Base-by-base conservation (phyloP, 2,113 vertebrate genomes). In the Symphodus melops region DNA sequence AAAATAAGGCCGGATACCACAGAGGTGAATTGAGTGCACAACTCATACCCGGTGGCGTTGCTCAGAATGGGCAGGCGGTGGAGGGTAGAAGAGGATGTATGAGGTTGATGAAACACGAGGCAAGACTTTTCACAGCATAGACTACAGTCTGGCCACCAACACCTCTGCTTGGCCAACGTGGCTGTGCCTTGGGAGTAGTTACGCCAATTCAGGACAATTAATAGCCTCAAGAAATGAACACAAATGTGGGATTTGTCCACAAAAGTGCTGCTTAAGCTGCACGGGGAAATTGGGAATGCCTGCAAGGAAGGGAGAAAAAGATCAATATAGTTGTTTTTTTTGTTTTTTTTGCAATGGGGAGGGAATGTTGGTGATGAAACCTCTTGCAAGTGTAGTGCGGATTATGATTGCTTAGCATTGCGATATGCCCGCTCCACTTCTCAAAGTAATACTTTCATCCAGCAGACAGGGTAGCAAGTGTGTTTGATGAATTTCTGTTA, bases 31-130 rank as follows among this genome's bases (percentile, higher is more conserved):
- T 21, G 54, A 81, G 73, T 76, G 74, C 82, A 68, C 66, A 57
- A 67, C 86, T 81, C 72, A 33, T 81, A 81, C 68, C 85, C 86
- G 85, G 87, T 88, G 88, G 88, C 81, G 37, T 71, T 68, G 68
- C 68, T 88, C 58, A 55, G 79, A 86, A 84, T 65, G 84, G 76
- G 84, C 74, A 77, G 80, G 78, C 79, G 41, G 53, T 25, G 63
- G 69, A 76, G 86, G 75, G 63, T 68, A 77, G 78, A 73, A 55
- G 81, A 78, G 89, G 85, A 84, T 78, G 79, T 84, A 82, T 72
- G 78, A 82, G 87, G 92, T 94, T 93, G 94, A 94, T 88, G 93
- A 93, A 94, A 93, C 90, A 84, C 23, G 46, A 86, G 89, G 92
- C 91, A 93, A 94, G 89, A 92, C 77, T 88, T 78, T 62, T 68